Evolutionary conservation across 1,140 invertebrate genomes (phyloP).

Genomic region (Drosophila sucinea): DNA sequence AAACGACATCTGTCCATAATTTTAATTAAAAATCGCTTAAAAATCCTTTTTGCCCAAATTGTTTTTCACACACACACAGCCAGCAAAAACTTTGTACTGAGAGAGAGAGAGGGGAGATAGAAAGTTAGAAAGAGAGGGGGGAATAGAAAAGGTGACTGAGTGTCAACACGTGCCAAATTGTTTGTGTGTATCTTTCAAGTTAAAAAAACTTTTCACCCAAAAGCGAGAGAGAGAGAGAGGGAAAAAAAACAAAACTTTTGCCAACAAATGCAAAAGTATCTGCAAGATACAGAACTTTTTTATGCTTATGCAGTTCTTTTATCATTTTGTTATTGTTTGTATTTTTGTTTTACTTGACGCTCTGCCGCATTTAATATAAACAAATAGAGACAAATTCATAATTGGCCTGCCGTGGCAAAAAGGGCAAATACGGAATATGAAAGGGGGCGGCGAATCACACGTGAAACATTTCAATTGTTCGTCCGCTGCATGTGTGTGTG

Average conservation of each 20-base stretch:
- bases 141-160: conserved; percentile 56
- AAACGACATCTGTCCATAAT: conserved; percentile 69
- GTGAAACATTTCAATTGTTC: conserved; percentile 23
- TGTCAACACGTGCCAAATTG: conserved; percentile 77
- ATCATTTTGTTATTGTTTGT: conserved; percentile 31
- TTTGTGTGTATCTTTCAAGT: conserved; percentile 49
- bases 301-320: conserved; percentile 63
- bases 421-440: conserved; percentile 27
- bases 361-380: conserved; percentile 66
- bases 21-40: conserved; percentile 81
- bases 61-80: conserved; percentile 28
- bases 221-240: conserved; percentile 36
- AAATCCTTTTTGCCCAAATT: conserved; percentile 52
- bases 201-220: conserved; percentile 51
- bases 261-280: conserved; percentile 54
- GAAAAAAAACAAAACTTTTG: conserved; percentile 42
- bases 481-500: conserved; percentile 11
- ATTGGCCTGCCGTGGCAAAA: conserved; percentile 29
- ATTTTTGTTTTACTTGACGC: conserved; percentile 38
- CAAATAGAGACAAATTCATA: conserved; percentile 64
- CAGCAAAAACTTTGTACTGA: conserved; percentile 30
- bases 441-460: conserved; percentile 18
- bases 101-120: not conserved
- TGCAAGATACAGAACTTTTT: conserved; percentile 65
- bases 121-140: not conserved